Conservation (phyloP, 2,797 vertebrate genomes). For the Gorsachius magnificus region DNA sequence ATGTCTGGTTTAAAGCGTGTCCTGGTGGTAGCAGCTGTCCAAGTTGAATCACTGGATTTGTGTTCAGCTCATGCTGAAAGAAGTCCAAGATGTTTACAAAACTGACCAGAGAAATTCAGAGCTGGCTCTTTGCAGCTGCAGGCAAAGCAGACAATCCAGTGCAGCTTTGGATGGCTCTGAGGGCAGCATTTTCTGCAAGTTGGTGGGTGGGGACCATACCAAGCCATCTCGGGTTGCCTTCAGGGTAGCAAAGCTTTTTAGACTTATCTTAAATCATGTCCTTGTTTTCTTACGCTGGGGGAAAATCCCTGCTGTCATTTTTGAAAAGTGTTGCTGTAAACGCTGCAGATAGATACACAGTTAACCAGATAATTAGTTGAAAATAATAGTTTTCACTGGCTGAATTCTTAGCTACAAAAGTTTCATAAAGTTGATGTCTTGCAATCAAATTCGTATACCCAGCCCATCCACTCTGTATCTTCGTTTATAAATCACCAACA, state of each 20-base stretch:
- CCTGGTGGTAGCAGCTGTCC: slow-evolving; percentile 45
- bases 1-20: neutral
- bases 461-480: neutral
- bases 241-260: neutral
- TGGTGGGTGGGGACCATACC: neutral
- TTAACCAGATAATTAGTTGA: neutral
- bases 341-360: neutral
- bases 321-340: neutral
- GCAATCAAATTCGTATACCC: neutral
- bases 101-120: neutral
- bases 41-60: slow-evolving; percentile 20
- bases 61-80: slow-evolving; percentile 25
- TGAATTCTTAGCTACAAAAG: neutral
- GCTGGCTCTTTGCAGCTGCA: slow-evolving; percentile 41
- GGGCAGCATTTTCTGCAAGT: neutral
- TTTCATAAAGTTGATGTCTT: neutral
- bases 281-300: neutral
- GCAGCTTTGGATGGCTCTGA: neutral
- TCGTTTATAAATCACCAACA: neutral
- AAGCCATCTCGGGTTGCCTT: neutral
- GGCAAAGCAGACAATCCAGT: neutral
- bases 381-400: neutral
- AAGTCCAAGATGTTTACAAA: slow-evolving; percentile 37
- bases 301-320: neutral
- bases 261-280: neutral